A percentile compares a stretch with the other conserved stretches of the same genome.
Conservation (phyloP, 2,797 vertebrate genomes). For the Rachycentron canadum region DNA sequence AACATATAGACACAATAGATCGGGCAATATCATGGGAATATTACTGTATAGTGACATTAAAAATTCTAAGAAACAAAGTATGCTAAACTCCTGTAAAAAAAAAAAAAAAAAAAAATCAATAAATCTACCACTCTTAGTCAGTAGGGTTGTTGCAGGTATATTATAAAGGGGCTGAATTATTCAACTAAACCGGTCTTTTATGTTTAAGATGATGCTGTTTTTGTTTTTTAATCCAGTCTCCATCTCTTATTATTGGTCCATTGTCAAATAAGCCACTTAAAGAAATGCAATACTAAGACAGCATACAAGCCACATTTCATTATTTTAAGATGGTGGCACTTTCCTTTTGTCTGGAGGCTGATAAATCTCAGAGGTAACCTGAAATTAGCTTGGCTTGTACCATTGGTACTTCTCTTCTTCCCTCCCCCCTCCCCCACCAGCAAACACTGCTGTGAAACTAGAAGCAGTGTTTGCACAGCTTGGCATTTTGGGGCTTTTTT, state of each 20-base stretch:
- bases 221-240: not conserved
- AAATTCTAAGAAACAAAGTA: too few relatives aligned
- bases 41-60: too few relatives aligned
- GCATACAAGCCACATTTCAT: not conserved
- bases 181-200: not conserved
- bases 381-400: not conserved
- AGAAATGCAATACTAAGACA: not conserved
- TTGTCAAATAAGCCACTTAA: not conserved
- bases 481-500: not conserved
- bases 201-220: not conserved
- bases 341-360: not conserved
- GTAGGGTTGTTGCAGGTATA: too few relatives aligned
- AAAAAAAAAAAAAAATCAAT: too few relatives aligned
- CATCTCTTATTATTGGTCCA: not conserved
- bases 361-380: not conserved
- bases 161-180: not conserved
- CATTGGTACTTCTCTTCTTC: not conserved
- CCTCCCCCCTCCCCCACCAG: too few relatives aligned
- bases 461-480: not conserved
- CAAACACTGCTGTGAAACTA: not conserved
- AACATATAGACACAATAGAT: not conserved
- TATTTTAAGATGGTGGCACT: not conserved
- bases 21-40: too few relatives aligned
- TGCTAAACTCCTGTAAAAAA: not conserved
- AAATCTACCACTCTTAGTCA: too few relatives aligned